Evolutionary conservation across 2,888 invertebrate species (phyloP).

Genomic region (Agonum fuliginosum): DNA sequence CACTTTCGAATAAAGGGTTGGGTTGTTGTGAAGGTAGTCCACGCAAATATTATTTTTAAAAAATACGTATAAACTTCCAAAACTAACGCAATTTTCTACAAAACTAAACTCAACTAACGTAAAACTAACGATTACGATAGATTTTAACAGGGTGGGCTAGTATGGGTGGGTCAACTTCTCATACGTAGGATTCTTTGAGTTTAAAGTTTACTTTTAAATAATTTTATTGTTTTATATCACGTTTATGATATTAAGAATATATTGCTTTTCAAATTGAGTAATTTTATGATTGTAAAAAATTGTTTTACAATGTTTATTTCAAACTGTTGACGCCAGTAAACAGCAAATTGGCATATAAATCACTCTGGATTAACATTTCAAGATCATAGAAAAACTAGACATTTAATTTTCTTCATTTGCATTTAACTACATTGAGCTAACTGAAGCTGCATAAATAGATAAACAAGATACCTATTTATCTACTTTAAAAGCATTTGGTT

Average conservation of each 20-base stretch:
- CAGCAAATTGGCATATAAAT: constrained; percentile 15
- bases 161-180: too few species aligned
- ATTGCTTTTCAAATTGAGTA: background rate
- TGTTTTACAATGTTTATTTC: background rate
- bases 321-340: background rate
- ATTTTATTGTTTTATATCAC: too few species aligned
- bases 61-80: too few species aligned
- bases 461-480: constrained; percentile 8
- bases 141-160: too few species aligned
- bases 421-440: constrained; percentile 9
- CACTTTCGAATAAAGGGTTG: too few species aligned
- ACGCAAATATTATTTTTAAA: too few species aligned
- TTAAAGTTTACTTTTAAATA: background rate
- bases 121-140: too few species aligned
- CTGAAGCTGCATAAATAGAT: constrained; percentile 3
- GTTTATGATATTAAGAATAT: too few species aligned
- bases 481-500: background rate
- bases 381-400: constrained; percentile 29
- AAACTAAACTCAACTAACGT: too few species aligned
- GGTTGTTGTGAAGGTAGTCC: too few species aligned
- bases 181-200: too few species aligned
- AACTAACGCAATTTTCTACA: too few species aligned
- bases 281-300: background rate
- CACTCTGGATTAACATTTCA: constrained; percentile 29
- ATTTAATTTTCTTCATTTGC: constrained; percentile 9